These are phyloP conservation scores for Sebastes vulpes DNA, from an alignment of 2,797 vertebrate genomes.

Conservation along the genomic window DNA sequence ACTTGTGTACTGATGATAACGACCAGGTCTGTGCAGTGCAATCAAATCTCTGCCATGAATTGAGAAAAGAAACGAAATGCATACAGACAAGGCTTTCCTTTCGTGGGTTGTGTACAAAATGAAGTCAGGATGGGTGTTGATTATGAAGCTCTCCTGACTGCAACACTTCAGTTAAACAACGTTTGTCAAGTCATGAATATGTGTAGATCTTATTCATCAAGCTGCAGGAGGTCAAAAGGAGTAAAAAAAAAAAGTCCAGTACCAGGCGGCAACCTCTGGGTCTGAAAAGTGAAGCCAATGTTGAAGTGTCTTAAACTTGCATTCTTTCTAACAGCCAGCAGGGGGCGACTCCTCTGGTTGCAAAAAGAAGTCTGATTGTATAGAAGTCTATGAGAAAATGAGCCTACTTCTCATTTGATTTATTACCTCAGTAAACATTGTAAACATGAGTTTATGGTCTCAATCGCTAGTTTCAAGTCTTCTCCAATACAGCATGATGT, in stretches of 20 bases:
- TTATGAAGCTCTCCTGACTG: not conserved
- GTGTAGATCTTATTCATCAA: constrained; percentile 25
- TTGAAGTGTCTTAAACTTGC: no score
- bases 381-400: no score
- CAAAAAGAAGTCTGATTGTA: no score
- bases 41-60: constrained; percentile 17
- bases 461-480: no score
- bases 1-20: constrained; percentile 32
- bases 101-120: not conserved
- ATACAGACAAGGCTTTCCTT: not conserved
- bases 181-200: not conserved
- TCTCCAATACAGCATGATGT: no score
- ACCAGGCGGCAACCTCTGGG: rapidly evolving
- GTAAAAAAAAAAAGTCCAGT: no score
- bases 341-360: no score
- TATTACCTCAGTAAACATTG: no score
- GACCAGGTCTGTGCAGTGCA: constrained; percentile 30
- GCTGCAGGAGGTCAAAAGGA: not conserved
- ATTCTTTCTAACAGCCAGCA: no score
- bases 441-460: no score
- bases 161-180: not conserved
- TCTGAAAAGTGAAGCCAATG: no score
- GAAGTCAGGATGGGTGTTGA: not conserved
- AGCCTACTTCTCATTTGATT: no score
- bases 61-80: not conserved